Conservation (phyloP, 2,888 invertebrate species). For the Odontomyia ornata region DNA sequence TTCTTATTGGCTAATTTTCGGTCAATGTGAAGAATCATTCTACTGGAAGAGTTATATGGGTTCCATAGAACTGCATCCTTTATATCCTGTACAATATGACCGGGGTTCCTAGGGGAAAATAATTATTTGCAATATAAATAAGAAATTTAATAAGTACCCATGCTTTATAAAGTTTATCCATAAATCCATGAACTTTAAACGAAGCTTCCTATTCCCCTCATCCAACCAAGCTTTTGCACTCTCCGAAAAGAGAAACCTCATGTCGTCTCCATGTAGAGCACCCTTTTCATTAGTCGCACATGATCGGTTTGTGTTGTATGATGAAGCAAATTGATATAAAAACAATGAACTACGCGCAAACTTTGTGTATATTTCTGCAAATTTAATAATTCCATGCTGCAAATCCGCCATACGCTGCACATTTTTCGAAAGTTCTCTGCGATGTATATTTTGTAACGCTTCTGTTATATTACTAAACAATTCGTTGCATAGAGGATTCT, state of each 20-base stretch:
- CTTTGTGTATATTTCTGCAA: constrained; percentile 9
- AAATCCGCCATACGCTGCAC: constrained; percentile 16
- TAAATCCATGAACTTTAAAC: neutral
- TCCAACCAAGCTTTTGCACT: neutral
- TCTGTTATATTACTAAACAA: neutral
- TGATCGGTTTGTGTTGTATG: neutral
- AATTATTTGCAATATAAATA: neutral
- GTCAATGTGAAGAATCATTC: constrained; percentile 16
- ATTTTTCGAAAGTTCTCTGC: neutral
- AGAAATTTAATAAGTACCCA: neutral
- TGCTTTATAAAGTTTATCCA: constrained; percentile 8
- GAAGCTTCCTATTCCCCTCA: neutral
- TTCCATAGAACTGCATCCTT: neutral
- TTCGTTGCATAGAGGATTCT: too few species aligned
- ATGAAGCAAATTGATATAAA: constrained; percentile 26
- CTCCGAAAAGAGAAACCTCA: constrained; percentile 1
- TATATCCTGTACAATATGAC: too few species aligned
- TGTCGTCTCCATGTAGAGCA: constrained; percentile 38
- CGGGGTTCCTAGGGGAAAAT: neutral
- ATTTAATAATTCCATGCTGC: constrained; percentile 22
- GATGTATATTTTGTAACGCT: neutral
- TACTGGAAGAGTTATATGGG: neutral
- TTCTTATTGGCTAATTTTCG: neutral
- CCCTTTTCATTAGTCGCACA: constrained; percentile 18
- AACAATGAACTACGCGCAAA: constrained; percentile 8